A percentile compares a stretch with the other conserved stretches of the same genome.
Evolutionary conservation across 1,140 invertebrate genomes (phyloP).

Genomic region (Meloidogyne chitwoodi): DNA sequence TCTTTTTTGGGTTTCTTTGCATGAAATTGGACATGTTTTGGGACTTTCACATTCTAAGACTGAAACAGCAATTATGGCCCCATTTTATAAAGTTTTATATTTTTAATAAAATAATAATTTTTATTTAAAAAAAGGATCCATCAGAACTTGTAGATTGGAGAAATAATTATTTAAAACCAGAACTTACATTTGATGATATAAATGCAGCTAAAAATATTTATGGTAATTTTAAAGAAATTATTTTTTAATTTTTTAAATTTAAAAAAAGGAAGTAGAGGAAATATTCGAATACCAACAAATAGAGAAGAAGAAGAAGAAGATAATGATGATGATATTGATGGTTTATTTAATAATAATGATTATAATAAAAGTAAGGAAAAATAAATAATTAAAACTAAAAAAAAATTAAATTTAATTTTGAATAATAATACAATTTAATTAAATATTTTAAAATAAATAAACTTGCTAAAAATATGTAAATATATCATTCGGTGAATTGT

Average conservation of each 20-base stretch:
- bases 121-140: not conserved
- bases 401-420: no score
- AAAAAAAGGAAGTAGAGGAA: not conserved
- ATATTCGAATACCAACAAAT: no score
- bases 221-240: not conserved
- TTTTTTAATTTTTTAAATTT: no score
- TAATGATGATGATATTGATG: no score
- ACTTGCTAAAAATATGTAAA: no score
- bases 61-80: conserved; percentile 19
- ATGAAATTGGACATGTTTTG: conserved; percentile 19
- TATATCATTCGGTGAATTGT: no score
- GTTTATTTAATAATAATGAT: no score
- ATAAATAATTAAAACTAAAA: no score
- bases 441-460: no score
- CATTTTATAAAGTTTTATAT: conserved; percentile 7
- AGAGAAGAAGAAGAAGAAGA: no score
- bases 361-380: no score
- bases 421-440: no score
- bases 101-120: not conserved
- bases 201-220: conserved; percentile 11
- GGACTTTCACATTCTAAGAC: conserved; percentile 17
- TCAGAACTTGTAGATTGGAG: conserved; percentile 12
- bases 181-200: conserved; percentile 12
- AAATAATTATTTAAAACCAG: conserved; percentile 12
- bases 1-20: conserved; percentile 10